Conservation (phyloP, 1,140 invertebrate species). For the Sycophila sp. region DNA sequence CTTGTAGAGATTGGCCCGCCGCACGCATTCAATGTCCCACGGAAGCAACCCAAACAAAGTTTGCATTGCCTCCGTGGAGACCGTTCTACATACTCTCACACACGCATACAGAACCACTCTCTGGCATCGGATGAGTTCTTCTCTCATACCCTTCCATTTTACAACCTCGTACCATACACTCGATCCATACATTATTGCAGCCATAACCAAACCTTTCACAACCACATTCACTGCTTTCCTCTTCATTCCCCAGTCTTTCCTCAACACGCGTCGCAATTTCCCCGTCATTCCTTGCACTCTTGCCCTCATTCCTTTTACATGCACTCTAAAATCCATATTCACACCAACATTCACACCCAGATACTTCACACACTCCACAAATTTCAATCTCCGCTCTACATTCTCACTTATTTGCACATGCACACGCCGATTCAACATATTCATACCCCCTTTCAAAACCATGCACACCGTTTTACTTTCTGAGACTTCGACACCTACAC, state of each 20-base stretch:
- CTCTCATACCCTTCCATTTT: constrained; percentile 8
- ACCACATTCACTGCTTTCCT: constrained; percentile 23
- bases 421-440: not conserved
- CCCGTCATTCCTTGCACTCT: not conserved
- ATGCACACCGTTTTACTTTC: constrained; percentile 30
- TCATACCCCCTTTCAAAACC: constrained; percentile 20
- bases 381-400: not conserved
- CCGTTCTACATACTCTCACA: constrained; percentile 45
- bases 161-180: constrained; percentile 38
- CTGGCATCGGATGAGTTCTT: constrained; percentile 32
- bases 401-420: not conserved
- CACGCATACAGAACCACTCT: constrained; percentile 44
- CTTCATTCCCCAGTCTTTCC: constrained; percentile 18
- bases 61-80: constrained; percentile 48
- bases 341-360: constrained; percentile 36
- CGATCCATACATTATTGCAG: constrained; percentile 41
- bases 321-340: constrained; percentile 33
- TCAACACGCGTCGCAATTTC: not conserved
- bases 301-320: constrained; percentile 12
- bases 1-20: not conserved
- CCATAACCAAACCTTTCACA: constrained; percentile 40
- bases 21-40: constrained; percentile 37
- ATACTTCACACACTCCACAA: constrained; percentile 32
- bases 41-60: constrained; percentile 42
- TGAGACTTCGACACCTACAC: constrained; percentile 3